Evolutionary conservation across 2,888 invertebrate species (phyloP).

Genomic region (Pyrochroa serraticornis): DNA sequence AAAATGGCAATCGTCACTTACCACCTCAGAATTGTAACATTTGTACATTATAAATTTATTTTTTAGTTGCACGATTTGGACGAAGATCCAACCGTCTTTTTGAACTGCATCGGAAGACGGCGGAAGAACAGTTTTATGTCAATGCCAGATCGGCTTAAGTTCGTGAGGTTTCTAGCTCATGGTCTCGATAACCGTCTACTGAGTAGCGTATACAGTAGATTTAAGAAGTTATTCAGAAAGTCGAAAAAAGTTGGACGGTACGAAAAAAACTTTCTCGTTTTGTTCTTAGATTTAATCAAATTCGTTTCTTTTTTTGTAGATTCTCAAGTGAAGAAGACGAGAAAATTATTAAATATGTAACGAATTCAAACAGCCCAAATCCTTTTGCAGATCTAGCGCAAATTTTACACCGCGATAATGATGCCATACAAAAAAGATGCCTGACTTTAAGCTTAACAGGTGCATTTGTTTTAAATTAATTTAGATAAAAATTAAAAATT

Average conservation of each 20-base stretch:
- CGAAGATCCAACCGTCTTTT: slow-evolving; percentile 30
- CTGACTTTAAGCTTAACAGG: background rate
- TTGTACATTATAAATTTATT: too few species aligned
- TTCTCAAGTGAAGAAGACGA: slow-evolving; percentile 30
- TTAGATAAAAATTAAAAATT: background rate
- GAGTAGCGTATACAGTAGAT: slow-evolving; percentile 35
- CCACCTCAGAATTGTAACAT: too few species aligned
- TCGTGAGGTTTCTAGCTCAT: slow-evolving; percentile 36
- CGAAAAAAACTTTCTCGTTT: background rate
- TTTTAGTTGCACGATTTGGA: slow-evolving; percentile 37
- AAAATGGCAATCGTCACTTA: too few species aligned
- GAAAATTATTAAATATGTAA: slow-evolving; percentile 20
- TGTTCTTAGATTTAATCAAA: too few species aligned
- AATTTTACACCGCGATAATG: background rate
- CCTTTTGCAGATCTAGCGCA: slow-evolving; percentile 31
- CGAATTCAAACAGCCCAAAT: too few species aligned
- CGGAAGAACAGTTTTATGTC: slow-evolving; percentile 5
- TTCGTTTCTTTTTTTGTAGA: slow-evolving; percentile 24
- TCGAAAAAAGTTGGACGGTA: slow-evolving; percentile 35
- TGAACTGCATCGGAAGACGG: too few species aligned
- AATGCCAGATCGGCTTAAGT: slow-evolving; percentile 25
- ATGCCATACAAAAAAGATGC: slow-evolving; percentile 27
- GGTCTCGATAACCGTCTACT: slow-evolving; percentile 34
- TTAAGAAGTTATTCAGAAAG: slow-evolving; percentile 28
- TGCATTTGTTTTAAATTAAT: background rate